phyloP scores from a whole-genome alignment of 2,888 invertebrate species.

The Scaptomyza polygonia region DNA sequence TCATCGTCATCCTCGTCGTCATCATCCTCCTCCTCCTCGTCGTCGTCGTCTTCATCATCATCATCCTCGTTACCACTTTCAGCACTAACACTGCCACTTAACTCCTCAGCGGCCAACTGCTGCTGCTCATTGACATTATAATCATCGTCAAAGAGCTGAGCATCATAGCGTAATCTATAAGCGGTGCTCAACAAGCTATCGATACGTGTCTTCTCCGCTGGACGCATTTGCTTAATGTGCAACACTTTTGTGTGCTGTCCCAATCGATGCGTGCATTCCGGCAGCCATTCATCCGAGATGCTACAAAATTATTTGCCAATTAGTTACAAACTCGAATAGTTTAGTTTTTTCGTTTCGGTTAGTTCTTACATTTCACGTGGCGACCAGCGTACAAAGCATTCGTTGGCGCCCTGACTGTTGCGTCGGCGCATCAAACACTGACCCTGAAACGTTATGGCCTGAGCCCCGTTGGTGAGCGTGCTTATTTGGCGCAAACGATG shows the following conservation, averaged over 20 bases:
- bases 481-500: slow-evolving; percentile 90
- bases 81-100: slow-evolving; percentile 45
- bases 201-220: slow-evolving; percentile 81
- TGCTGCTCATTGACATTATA: slow-evolving; percentile 58
- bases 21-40: slow-evolving; percentile 24
- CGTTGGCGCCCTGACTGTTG: slow-evolving; percentile 87
- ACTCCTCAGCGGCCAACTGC: slow-evolving; percentile 26
- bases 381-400: slow-evolving; percentile 92
- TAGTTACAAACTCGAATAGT: not conserved
- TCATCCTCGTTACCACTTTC: slow-evolving; percentile 35
- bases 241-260: slow-evolving; percentile 87
- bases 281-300: slow-evolving; percentile 94
- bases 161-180: slow-evolving; percentile 81
- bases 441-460: slow-evolving; percentile 90
- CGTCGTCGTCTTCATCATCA: slow-evolving; percentile 22
- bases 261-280: slow-evolving; percentile 87
- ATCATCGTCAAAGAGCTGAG: slow-evolving; percentile 79
- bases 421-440: slow-evolving; percentile 88
- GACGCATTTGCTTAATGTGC: slow-evolving; percentile 81
- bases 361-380: slow-evolving; percentile 91
- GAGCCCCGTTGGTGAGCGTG: slow-evolving; percentile 87
- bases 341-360: no score
- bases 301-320: slow-evolving; percentile 83
- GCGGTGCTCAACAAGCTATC: slow-evolving; percentile 81
- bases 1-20: slow-evolving; percentile 53